phyloP scores from a whole-genome alignment of 2,113 vertebrate genomes.

The Engraulis encrasicolus region DNA sequence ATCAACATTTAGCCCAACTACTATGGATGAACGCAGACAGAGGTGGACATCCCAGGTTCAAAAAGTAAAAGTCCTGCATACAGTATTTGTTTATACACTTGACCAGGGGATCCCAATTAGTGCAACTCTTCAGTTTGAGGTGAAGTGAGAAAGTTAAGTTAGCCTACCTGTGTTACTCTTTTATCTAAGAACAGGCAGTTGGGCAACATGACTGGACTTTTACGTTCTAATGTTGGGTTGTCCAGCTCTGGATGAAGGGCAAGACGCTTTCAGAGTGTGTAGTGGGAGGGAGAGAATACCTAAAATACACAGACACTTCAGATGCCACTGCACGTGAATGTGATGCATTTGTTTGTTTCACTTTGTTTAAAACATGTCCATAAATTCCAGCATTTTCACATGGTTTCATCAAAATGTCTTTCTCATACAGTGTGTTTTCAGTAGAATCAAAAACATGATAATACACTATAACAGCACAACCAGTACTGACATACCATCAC shows the following conservation, averaged over 20 bases:
- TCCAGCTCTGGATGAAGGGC: too few relatives aligned
- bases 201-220: too few relatives aligned
- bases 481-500: neutral
- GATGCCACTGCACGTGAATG: neutral
- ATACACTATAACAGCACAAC: neutral
- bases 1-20: neutral
- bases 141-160: too few relatives aligned
- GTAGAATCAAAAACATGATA: neutral
- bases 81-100: too few relatives aligned
- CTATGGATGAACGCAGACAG: too few relatives aligned
- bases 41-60: too few relatives aligned
- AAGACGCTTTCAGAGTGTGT: neutral
- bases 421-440: neutral
- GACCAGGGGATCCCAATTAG: too few relatives aligned
- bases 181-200: too few relatives aligned
- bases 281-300: neutral
- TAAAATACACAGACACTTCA: neutral
- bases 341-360: neutral
- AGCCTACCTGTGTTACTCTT: too few relatives aligned
- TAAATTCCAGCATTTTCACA: neutral
- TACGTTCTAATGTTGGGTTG: too few relatives aligned
- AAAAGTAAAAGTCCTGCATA: too few relatives aligned
- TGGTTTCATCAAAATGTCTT: neutral
- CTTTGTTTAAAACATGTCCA: neutral
- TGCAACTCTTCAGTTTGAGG: too few relatives aligned